A percentile compares a stretch with the other conserved stretches of the same genome.
Evolutionary conservation across 2,797 vertebrate genomes (phyloP).

Genomic region (Catamblyrhynchus diadema): DNA sequence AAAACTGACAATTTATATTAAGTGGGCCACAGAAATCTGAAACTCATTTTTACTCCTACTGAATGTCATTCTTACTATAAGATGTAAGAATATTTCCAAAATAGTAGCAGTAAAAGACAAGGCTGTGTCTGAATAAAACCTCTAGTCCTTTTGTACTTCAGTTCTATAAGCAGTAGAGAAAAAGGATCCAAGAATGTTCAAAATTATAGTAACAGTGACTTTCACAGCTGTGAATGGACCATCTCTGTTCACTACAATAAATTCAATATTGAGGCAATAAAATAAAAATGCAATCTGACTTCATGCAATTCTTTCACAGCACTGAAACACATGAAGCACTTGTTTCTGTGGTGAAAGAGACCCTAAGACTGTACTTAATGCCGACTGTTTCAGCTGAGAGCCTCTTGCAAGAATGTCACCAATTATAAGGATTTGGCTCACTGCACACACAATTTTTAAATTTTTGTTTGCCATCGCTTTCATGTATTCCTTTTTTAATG

Average conservation of each 20-base stretch:
- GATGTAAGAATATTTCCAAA: not conserved
- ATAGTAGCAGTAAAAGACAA: not conserved
- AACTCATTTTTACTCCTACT: not conserved
- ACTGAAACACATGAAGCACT: not conserved
- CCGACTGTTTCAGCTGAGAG: not conserved
- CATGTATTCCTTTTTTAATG: not conserved
- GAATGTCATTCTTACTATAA: not conserved
- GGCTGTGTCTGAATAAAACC: not conserved
- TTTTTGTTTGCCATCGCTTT: not conserved
- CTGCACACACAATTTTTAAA: not conserved
- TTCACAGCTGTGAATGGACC: not conserved
- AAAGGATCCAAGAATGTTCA: not conserved
- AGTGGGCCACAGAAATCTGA: not conserved
- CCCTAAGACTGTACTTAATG: not conserved
- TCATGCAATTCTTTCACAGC: not conserved
- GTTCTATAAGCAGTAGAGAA: not conserved
- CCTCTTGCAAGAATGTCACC: not conserved
- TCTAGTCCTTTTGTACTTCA: not conserved
- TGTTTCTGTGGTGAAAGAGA: not conserved
- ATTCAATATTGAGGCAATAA: not conserved
- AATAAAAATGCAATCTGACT: not conserved
- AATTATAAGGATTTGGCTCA: not conserved
- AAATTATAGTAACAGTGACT: not conserved
- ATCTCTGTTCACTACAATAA: not conserved
- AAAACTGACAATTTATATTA: not conserved